A percentile compares a stretch with the other conserved stretches of the same genome.
These are phyloP conservation scores for Oreotragus oreotragus DNA, from an alignment of 2,113 vertebrate species.

Conservation along the genomic window DNA sequence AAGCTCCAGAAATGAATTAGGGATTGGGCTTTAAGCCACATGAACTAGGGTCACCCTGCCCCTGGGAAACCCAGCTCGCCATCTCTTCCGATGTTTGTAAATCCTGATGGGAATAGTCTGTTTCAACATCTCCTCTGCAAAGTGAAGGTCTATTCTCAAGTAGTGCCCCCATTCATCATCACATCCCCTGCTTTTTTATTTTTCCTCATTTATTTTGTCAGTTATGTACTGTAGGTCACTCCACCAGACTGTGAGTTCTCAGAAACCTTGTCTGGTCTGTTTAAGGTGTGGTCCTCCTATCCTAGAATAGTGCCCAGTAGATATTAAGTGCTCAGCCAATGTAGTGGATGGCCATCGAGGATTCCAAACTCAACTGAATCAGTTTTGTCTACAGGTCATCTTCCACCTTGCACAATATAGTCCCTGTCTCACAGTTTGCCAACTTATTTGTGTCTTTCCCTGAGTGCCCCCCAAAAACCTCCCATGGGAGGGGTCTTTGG, in stretches of 20 bases:
- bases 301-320: background rate
- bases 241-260: background rate
- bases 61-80: background rate
- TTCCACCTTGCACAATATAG: too few species aligned
- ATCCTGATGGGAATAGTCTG: background rate
- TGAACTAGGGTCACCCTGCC: background rate
- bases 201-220: background rate
- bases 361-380: background rate
- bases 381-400: background rate
- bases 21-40: background rate
- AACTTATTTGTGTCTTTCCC: background rate
- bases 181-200: too few species aligned
- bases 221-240: background rate
- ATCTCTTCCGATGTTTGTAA: background rate
- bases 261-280: background rate
- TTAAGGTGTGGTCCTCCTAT: background rate
- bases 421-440: background rate
- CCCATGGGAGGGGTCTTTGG: background rate
- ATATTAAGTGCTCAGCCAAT: background rate
- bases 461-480: background rate
- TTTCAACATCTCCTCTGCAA: background rate
- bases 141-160: background rate
- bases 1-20: background rate
- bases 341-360: background rate
- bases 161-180: background rate